Percentiles rank a stretch among this genome's conserved stretches.
phyloP scores from a whole-genome alignment of 2,113 vertebrate genomes.

The Psilopsiagon aymara region DNA sequence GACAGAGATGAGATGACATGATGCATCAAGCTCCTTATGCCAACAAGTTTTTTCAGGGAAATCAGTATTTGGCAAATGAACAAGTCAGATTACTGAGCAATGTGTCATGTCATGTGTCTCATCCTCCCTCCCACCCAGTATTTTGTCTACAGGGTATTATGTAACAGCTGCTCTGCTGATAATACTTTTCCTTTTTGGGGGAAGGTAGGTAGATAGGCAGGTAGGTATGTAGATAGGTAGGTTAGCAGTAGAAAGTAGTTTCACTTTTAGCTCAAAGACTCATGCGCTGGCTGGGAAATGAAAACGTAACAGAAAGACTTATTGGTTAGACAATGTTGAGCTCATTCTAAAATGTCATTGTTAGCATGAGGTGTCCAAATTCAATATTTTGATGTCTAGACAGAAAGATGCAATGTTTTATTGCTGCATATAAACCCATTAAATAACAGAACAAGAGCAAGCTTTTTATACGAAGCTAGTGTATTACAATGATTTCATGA shows the following conservation, averaged over 20 bases:
- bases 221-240: not conserved
- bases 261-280: not conserved
- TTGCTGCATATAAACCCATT: not conserved
- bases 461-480: not conserved
- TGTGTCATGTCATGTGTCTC: not conserved
- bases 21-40: constrained; percentile 6
- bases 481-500: not conserved
- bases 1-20: constrained; percentile 3
- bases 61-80: constrained; percentile 16
- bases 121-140: not conserved
- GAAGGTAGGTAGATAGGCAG: not conserved
- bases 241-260: not conserved
- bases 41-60: constrained; percentile 14
- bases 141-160: constrained; percentile 30
- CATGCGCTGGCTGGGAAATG: not conserved
- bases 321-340: not conserved
- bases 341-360: not conserved
- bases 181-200: not conserved
- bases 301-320: not conserved
- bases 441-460: not conserved
- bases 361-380: not conserved
- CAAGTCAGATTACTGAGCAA: not conserved
- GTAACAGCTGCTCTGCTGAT: not conserved
- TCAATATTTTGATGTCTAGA: not conserved
- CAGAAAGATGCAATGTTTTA: not conserved